Percentiles rank a stretch among this genome's conserved stretches.
These are phyloP conservation scores for Paracentrotus lividus DNA, from an alignment of 53 echinoderm and acorn worm species.

Conservation along the genomic window DNA sequence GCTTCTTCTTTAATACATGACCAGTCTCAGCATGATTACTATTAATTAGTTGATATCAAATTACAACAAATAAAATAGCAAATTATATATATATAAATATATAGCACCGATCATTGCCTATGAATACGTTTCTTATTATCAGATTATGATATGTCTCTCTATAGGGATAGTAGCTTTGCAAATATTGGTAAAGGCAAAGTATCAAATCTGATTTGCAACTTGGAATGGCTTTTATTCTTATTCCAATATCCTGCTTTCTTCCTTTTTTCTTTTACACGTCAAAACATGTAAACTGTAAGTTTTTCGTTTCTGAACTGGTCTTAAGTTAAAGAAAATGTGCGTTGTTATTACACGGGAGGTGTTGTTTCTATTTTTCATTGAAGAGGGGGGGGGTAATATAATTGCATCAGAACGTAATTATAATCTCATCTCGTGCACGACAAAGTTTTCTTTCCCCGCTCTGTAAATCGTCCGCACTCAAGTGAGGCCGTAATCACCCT, in stretches of 20 bases:
- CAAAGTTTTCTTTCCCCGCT: constrained; percentile 41
- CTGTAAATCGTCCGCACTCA: constrained; percentile 49
- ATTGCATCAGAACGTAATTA: constrained; percentile 69
- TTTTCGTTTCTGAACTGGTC: neutral
- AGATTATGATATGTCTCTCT: neutral
- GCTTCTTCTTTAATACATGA: too few species aligned
- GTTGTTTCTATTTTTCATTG: constrained; percentile 42
- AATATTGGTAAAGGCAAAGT: neutral
- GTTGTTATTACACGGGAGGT: constrained; percentile 18
- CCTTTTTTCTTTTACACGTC: neutral
- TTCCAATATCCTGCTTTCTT: too few species aligned
- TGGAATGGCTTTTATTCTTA: neutral
- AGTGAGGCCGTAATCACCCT: constrained; percentile 66
- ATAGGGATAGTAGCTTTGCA: neutral
- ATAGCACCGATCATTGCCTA: neutral
- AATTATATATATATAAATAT: too few species aligned
- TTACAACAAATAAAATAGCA: too few species aligned
- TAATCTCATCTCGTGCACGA: constrained; percentile 56
- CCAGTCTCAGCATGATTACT: too few species aligned
- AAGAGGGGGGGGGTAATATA: constrained; percentile 20
- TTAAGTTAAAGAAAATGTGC: neutral
- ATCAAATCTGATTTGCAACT: neutral
- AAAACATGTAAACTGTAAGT: neutral
- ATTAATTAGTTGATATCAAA: too few species aligned
- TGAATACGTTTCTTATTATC: neutral